These are phyloP conservation scores for Micromys minutus DNA, from an alignment of 2,113 vertebrate genomes.

Conservation along the genomic window DNA sequence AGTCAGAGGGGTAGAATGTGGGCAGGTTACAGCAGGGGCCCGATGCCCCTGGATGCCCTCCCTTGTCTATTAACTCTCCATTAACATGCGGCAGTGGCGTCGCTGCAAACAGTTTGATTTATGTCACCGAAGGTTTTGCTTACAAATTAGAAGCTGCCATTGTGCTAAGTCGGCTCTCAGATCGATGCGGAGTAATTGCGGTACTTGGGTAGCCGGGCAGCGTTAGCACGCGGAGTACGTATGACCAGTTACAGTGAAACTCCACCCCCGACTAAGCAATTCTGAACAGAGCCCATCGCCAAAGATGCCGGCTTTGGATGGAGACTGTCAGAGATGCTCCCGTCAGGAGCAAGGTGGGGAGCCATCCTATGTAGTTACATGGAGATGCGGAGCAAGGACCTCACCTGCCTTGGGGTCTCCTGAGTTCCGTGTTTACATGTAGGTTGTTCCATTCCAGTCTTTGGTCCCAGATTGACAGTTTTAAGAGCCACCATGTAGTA, in stretches of 20 bases:
- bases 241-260: conserved; percentile 72
- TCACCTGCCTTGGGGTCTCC: not conserved
- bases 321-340: not conserved
- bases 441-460: not conserved
- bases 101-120: conserved; percentile 83
- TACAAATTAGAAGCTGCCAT: conserved; percentile 81
- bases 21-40: not conserved
- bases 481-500: not conserved
- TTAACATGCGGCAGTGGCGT: conserved; percentile 66
- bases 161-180: conserved; percentile 80
- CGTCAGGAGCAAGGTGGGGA: not conserved
- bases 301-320: not conserved
- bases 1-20: not conserved
- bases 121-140: conserved; percentile 74
- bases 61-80: conserved; percentile 74
- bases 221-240: conserved; percentile 74
- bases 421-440: not conserved
- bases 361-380: not conserved
- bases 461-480: not conserved
- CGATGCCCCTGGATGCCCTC: not conserved
- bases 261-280: conserved; percentile 52
- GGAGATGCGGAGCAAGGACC: not conserved
- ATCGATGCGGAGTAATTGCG: conserved; percentile 82
- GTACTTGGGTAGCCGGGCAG: conserved; percentile 66
- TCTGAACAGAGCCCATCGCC: conserved; percentile 48